Evolutionary conservation across 2,113 vertebrate genomes (phyloP).

Genomic region (Rissa tridactyla): DNA sequence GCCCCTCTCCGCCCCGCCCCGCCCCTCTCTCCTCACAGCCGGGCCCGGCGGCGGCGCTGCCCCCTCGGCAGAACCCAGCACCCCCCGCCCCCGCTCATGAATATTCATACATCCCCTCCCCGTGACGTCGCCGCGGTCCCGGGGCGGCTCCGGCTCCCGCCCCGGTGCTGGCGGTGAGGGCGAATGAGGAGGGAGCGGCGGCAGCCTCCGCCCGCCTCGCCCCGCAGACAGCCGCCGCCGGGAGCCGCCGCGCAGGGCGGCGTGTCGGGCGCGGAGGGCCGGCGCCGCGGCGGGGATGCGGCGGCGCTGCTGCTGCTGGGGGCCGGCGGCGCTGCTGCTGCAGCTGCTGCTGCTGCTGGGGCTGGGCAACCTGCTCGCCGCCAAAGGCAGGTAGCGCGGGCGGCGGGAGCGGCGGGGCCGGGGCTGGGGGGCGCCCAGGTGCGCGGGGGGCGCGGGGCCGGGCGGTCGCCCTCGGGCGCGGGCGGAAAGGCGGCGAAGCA

Average conservation of each 20-base stretch:
- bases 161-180: conserved; percentile 60
- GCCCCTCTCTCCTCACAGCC: not conserved
- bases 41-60: not conserved
- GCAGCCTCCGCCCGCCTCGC: not conserved
- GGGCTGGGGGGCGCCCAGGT: not conserved
- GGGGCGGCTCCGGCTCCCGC: conserved; percentile 55
- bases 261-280: not conserved
- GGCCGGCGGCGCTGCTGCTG: conserved; percentile 46
- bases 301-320: conserved; percentile 33
- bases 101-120: conserved; percentile 65
- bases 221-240: not conserved
- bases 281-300: not conserved
- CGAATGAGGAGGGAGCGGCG: conserved; percentile 27
- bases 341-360: conserved; percentile 2
- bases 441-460: not conserved
- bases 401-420: not conserved
- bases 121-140: conserved; percentile 74
- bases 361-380: conserved; percentile 69
- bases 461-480: not conserved
- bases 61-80: not conserved
- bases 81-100: conserved; percentile 39
- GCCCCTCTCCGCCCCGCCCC: not conserved
- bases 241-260: not conserved
- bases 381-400: conserved; percentile 66
- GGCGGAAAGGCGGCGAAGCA: not conserved